Conservation (phyloP, 1,140 invertebrate genomes). For the Trichonephila inaurata region DNA sequence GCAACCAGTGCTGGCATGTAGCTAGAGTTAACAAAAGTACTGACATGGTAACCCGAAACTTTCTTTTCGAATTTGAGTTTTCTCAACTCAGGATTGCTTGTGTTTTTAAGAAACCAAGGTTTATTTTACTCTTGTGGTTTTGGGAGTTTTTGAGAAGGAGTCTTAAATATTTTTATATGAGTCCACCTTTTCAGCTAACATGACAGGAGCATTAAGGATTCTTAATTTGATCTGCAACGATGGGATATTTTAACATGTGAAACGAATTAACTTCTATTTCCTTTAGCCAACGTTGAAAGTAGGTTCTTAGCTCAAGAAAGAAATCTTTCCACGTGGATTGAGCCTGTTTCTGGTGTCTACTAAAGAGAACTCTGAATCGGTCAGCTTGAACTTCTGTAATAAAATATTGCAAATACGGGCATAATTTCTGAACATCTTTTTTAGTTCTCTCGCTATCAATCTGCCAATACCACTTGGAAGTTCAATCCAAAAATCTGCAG, state of each 20-base stretch:
- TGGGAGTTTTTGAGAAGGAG: neutral
- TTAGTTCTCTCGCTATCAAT: no score
- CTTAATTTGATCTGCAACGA: neutral
- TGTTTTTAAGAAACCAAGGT: neutral
- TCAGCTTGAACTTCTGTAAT: neutral
- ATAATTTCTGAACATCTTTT: no score
- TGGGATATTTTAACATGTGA: neutral
- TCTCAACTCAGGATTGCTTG: neutral
- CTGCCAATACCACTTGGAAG: no score
- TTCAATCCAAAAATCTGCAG: neutral
- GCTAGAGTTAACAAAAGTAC: neutral
- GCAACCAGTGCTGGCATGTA: neutral
- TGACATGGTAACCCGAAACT: neutral
- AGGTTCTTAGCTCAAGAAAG: no score
- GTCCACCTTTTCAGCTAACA: neutral
- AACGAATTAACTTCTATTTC: neutral
- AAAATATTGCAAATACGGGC: no score
- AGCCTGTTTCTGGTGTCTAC: neutral
- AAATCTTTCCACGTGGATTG: no score
- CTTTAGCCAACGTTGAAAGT: neutral
- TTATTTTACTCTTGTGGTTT: neutral
- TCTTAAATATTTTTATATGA: neutral
- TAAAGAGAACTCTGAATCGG: neutral
- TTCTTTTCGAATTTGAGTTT: neutral
- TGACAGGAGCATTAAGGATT: neutral